Evolutionary conservation across 2,797 vertebrate species (phyloP).

Genomic region (Enteromius paludinosus): DNA sequence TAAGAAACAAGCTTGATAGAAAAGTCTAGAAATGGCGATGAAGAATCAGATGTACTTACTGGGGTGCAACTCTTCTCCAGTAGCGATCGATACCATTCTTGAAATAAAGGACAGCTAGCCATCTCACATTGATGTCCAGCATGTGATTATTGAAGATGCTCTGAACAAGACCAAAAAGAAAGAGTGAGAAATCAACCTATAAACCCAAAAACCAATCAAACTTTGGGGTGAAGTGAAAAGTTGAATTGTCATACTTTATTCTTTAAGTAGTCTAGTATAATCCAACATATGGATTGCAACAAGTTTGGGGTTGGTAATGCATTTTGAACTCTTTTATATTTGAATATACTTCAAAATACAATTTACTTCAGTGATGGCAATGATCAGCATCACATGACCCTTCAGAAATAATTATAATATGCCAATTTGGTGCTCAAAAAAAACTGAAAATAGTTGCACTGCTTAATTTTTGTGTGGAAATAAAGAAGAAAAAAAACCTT

Average conservation of each 20-base stretch:
- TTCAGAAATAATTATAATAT: background rate
- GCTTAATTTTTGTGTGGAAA: background rate
- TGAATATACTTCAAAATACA: background rate
- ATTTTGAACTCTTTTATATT: background rate
- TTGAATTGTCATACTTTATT: background rate
- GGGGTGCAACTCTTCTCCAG: slow-evolving; percentile 93
- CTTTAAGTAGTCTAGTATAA: background rate
- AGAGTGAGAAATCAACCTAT: background rate
- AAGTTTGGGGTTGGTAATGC: background rate
- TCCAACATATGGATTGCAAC: background rate
- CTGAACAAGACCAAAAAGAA: slow-evolving; percentile 70
- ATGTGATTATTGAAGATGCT: slow-evolving; percentile 96
- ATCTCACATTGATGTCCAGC: slow-evolving; percentile 94
- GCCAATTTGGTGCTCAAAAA: background rate
- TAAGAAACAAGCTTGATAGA: slow-evolving; percentile 15
- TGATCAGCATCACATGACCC: background rate
- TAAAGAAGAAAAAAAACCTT: background rate
- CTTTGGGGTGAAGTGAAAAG: slow-evolving; percentile 18
- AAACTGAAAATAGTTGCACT: background rate
- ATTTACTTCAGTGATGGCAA: background rate
- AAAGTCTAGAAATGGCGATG: slow-evolving; percentile 38
- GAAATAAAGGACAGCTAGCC: slow-evolving; percentile 97
- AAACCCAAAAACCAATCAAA: background rate
- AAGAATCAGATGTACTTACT: slow-evolving; percentile 81
- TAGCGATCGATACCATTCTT: slow-evolving; percentile 99